A percentile compares a stretch with the other conserved stretches of the same genome.
These are phyloP conservation scores for Harlomillsia oculata DNA, from an alignment of 1,140 invertebrate genomes.

Conservation along the genomic window DNA sequence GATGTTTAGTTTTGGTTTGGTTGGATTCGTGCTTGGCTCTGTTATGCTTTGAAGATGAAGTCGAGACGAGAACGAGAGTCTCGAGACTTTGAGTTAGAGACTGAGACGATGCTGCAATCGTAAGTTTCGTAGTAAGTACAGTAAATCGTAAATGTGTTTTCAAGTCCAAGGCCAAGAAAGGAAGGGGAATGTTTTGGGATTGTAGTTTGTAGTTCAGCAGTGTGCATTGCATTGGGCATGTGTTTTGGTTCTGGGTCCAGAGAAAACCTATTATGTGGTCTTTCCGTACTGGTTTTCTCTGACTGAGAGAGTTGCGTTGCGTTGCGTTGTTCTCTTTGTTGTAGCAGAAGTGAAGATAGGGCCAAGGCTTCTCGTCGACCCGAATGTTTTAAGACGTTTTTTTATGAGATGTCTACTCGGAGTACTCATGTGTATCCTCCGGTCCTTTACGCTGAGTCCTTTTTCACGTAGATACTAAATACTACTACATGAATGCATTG, in stretches of 20 bases:
- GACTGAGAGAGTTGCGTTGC: neutral
- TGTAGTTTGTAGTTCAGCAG: neutral
- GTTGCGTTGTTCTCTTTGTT: neutral
- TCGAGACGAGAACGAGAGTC: too few relatives aligned
- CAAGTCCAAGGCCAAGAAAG: constrained; percentile 24
- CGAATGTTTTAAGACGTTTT: constrained; percentile 4
- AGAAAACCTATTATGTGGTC: neutral
- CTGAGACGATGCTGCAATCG: too few relatives aligned
- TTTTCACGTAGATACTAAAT: neutral
- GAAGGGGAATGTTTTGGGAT: constrained; percentile 8
- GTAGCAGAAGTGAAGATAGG: neutral
- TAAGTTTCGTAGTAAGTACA: too few relatives aligned
- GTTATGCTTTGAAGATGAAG: too few relatives aligned
- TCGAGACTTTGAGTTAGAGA: too few relatives aligned
- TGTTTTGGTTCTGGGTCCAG: neutral
- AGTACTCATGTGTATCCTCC: neutral
- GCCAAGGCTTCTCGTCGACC: constrained; percentile 10
- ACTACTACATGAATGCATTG: neutral
- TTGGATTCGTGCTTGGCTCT: too few relatives aligned
- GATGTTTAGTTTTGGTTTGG: too few relatives aligned
- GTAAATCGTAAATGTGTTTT: constrained; percentile 19
- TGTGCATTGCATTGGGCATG: neutral
- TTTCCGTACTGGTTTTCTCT: neutral
- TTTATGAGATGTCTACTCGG: neutral
- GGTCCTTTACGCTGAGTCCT: neutral